phyloP scores from a whole-genome alignment of 2,888 invertebrate species.

The Callosobruchus maculatus region DNA sequence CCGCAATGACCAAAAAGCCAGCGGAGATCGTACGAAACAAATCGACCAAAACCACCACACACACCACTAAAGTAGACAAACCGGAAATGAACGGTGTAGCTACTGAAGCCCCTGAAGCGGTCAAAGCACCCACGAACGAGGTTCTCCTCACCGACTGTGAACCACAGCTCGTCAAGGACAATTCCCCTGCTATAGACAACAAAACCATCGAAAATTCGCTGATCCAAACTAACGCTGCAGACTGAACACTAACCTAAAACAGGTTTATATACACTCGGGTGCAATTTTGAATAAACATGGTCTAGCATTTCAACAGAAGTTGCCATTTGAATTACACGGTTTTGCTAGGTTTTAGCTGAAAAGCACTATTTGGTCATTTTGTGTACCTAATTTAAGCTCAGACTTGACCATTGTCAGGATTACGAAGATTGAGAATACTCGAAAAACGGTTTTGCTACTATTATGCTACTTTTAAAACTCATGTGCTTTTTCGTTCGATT shows the following conservation, averaged over 20 bases:
- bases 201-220: slow-evolving; percentile 40
- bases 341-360: too few relatives aligned
- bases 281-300: too few relatives aligned
- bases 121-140: slow-evolving; percentile 13
- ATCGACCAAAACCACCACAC: slow-evolving; percentile 26
- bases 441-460: too few relatives aligned
- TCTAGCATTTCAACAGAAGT: too few relatives aligned
- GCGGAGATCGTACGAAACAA: slow-evolving; percentile 26
- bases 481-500: too few relatives aligned
- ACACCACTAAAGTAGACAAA: slow-evolving; percentile 36
- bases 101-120: slow-evolving; percentile 32
- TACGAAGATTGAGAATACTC: too few relatives aligned
- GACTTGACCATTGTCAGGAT: too few relatives aligned
- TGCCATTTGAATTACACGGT: too few relatives aligned
- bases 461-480: too few relatives aligned
- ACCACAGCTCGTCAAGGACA: slow-evolving; percentile 41
- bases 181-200: slow-evolving; percentile 43
- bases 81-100: slow-evolving; percentile 40
- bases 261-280: not conserved
- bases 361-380: too few relatives aligned
- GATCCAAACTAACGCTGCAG: slow-evolving; percentile 37
- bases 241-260: slow-evolving; percentile 33
- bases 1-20: slow-evolving; percentile 30
- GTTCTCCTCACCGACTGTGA: slow-evolving; percentile 22
- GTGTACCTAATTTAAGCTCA: too few relatives aligned